A percentile compares a stretch with the other conserved stretches of the same genome.
These are phyloP conservation scores for zebrafish (Danio rerio) DNA, from an alignment of 2,113 vertebrate genomes.

Conservation along the genomic window DNA sequence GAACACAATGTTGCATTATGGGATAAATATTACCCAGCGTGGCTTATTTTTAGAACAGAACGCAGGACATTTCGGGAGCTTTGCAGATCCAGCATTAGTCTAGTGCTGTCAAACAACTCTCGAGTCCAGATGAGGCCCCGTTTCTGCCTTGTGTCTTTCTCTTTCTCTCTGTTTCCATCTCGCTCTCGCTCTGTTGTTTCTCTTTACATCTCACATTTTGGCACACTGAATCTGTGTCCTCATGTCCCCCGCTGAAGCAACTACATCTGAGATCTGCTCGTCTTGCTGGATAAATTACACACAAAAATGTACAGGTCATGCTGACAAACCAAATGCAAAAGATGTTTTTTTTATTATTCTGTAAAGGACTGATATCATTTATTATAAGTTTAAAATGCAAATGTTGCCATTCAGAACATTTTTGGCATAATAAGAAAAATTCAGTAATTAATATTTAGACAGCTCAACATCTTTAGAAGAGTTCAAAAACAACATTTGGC, in stretches of 20 bases:
- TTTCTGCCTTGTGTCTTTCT: constrained; percentile 20
- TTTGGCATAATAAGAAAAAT: too few relatives aligned
- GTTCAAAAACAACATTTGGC: too few relatives aligned
- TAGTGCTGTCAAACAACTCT: constrained; percentile 50
- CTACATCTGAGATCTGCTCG: neutral
- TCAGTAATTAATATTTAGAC: too few relatives aligned
- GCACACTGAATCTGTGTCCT: neutral
- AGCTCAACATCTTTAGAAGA: too few relatives aligned
- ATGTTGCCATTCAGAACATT: too few relatives aligned
- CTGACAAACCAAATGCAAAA: neutral
- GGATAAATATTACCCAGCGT: constrained; percentile 26
- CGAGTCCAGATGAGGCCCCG: constrained; percentile 21
- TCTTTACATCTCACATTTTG: constrained; percentile 22
- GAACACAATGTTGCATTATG: constrained; percentile 27
- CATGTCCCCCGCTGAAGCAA: constrained; percentile 17
- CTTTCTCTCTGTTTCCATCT: constrained; percentile 15
- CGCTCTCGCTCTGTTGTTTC: constrained; percentile 28
- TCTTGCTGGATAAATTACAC: neutral
- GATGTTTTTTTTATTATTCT: neutral
- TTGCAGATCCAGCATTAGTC: constrained; percentile 39
- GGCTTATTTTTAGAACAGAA: constrained; percentile 35
- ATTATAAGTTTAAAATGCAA: too few relatives aligned
- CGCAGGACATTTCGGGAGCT: constrained; percentile 22
- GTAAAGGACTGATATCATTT: too few relatives aligned
- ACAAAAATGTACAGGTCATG: neutral